Percentiles rank a stretch among this genome's conserved stretches.
These are phyloP conservation scores for Fundulus diaphanus DNA, from an alignment of 2,797 vertebrate genomes.

Conservation along the genomic window DNA sequence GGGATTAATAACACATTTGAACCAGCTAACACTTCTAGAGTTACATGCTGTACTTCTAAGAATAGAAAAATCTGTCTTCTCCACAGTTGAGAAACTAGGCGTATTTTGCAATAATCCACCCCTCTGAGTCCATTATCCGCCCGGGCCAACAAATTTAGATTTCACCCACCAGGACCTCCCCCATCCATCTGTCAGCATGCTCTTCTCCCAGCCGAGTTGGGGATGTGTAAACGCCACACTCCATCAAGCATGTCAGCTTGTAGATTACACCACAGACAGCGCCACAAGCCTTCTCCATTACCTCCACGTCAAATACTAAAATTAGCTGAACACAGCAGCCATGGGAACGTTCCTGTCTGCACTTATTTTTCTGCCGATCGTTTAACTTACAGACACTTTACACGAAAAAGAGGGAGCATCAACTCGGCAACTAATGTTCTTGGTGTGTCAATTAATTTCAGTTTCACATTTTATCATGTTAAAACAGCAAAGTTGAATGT, in stretches of 20 bases:
- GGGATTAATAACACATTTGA: background rate
- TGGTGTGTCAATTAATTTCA: background rate
- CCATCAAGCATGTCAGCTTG: conserved; percentile 74
- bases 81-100: conserved; percentile 15
- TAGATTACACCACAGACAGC: conserved; percentile 67
- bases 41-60: background rate
- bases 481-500: background rate
- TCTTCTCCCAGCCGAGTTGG: conserved; percentile 60
- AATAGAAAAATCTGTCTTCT: background rate
- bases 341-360: conserved; percentile 32
- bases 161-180: conserved; percentile 72
- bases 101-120: conserved; percentile 42
- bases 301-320: conserved; percentile 59
- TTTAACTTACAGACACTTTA: conserved; percentile 20
- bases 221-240: conserved; percentile 72
- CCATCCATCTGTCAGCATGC: conserved; percentile 72
- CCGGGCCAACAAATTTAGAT: conserved; percentile 72
- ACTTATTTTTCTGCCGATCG: conserved; percentile 45
- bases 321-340: conserved; percentile 53
- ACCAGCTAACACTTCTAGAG: conserved; percentile 2
- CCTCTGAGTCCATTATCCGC: conserved; percentile 62
- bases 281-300: conserved; percentile 64
- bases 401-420: conserved; percentile 11
- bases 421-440: background rate
- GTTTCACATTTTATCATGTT: background rate